Evolutionary conservation across 2,113 vertebrate genomes (phyloP), one percentile per base, ranked within the genome.

Genomic region (Perca flavescens): DNA sequence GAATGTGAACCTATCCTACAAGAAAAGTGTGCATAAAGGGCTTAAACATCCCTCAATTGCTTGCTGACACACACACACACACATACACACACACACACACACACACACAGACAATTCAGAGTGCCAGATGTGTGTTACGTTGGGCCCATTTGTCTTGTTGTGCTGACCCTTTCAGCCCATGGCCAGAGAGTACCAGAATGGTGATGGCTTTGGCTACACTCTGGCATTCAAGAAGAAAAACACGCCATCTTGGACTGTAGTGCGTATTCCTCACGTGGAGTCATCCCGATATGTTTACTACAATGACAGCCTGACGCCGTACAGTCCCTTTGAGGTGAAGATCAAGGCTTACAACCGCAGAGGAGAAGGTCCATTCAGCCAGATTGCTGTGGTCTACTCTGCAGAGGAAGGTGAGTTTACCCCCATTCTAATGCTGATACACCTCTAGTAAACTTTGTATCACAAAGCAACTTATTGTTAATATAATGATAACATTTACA

Each of bases 281-380:
- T 96, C 97, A 0, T 96, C 96, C 34, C 96, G 97, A 73, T 97
- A 97, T 0, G 97, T 99, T 70, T 97, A 98, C 93, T 96, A 89
- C 92, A 99, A 99, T 0, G 94, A 96, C 65, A 98, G 95, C 84
- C 88, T 99, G 76, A 80, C 73, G 0, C 96, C 98, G 0, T 99
- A 98, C 94, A 97, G 94, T 0, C 96, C 97, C 21, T 99, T 99
- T 4, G 97, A 99, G 81, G 97, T 99, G 90, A 99, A 96, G 93
- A 98, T 99, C 87, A 97, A 94, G 69, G 96, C 97, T 1, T 98
- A 96, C 84, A 99, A 99, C 94, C 93, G 90, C 53, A 96, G 94
- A 13, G 98, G 98, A n/a, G 96, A 97, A 22, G 98, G 98, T 3
- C 98, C 98, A 0, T 98, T 97, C 93, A 98, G 98, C 91, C 96